Evolutionary conservation across 2,113 vertebrate genomes (phyloP).

Genomic region (Tychaedon coryphoeus): DNA sequence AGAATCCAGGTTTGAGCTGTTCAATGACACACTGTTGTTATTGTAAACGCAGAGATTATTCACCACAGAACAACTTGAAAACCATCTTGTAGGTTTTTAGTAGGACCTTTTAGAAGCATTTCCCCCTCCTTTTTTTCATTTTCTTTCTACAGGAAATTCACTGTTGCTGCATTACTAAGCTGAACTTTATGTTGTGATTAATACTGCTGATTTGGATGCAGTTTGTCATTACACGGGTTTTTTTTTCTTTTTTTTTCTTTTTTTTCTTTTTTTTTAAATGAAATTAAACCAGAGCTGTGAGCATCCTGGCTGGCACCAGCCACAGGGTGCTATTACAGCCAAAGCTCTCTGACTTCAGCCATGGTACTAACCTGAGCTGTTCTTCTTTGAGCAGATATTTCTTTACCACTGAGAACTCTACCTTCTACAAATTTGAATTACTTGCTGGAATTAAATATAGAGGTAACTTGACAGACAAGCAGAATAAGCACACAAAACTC

Average conservation of each 20-base stretch:
- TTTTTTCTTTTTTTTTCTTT: too few relatives aligned
- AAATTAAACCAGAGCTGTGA: not conserved
- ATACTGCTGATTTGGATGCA: not conserved
- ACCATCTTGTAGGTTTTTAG: not conserved
- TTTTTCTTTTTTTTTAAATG: not conserved
- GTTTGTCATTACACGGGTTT: not conserved
- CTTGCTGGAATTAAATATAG: not conserved
- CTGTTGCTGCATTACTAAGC: not conserved
- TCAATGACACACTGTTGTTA: not conserved
- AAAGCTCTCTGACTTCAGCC: not conserved
- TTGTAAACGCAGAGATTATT: not conserved
- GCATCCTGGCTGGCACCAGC: not conserved
- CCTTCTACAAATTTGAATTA: not conserved
- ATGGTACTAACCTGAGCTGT: not conserved
- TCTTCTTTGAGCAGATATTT: not conserved
- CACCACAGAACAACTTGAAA: not conserved
- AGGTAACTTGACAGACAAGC: not conserved
- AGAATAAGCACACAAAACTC: not conserved
- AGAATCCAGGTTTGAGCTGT: not conserved
- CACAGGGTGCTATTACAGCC: not conserved
- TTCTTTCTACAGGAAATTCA: not conserved
- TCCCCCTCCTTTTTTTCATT: accelerated
- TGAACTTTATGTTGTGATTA: not conserved
- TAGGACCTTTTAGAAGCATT: not conserved
- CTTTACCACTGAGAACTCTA: not conserved